Percentiles rank a stretch among this genome's conserved stretches.
Evolutionary conservation across 2,797 vertebrate genomes (phyloP).

Genomic region (Scolopax rusticola): DNA sequence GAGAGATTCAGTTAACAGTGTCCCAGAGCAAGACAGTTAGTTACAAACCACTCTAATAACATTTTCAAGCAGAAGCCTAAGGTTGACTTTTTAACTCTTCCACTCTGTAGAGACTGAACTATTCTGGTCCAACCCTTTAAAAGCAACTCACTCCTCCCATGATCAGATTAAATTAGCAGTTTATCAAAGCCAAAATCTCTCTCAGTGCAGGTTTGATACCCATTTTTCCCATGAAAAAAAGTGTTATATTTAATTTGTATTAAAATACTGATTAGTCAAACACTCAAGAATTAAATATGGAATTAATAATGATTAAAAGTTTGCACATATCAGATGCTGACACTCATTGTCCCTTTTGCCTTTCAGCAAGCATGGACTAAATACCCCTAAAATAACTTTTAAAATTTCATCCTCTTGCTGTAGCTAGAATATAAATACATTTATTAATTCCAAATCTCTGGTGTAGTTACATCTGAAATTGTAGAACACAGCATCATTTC

Average conservation of each 20-base stretch:
- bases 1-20: background rate
- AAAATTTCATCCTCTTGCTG: background rate
- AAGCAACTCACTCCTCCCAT: accelerated
- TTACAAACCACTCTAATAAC: background rate
- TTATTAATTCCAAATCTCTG: background rate
- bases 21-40: background rate
- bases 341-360: background rate
- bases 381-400: background rate
- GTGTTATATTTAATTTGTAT: background rate
- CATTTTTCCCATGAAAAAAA: background rate
- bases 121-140: background rate
- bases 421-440: background rate
- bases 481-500: background rate
- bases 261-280: background rate
- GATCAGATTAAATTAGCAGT: background rate
- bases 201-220: background rate
- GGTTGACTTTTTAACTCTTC: background rate
- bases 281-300: background rate
- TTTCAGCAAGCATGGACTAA: background rate
- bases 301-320: background rate
- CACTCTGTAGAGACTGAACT: background rate
- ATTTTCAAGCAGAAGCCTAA: background rate
- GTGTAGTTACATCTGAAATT: background rate
- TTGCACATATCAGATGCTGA: background rate
- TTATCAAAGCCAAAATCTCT: background rate